Percentiles rank a stretch among this genome's conserved stretches.
phyloP scores from a whole-genome alignment of 2,888 invertebrate genomes.

The Schrankia costaestrigalis region DNA sequence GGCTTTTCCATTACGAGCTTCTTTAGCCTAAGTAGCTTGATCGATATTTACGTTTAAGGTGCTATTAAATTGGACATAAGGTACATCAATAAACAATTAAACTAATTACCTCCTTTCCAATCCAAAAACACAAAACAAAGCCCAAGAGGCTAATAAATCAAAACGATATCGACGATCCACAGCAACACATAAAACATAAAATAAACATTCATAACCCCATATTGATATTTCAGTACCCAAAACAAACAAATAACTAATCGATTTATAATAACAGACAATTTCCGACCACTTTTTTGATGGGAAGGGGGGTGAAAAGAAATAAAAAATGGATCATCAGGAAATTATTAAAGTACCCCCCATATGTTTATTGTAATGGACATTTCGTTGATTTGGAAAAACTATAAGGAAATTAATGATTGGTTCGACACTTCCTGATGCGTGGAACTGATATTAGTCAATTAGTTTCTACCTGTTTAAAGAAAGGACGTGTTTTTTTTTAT shows the following conservation, averaged over 20 bases:
- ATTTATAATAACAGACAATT: slow-evolving; percentile 32
- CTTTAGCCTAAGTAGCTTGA: too few species aligned
- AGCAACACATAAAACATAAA: not conserved
- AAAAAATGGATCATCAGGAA: slow-evolving; percentile 19
- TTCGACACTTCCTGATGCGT: too few species aligned
- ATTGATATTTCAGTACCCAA: slow-evolving; percentile 6
- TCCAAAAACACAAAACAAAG: too few species aligned
- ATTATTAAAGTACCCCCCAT: slow-evolving; percentile 4
- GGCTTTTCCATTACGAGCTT: too few species aligned
- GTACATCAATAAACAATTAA: too few species aligned
- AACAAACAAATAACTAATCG: slow-evolving; percentile 32
- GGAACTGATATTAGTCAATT: too few species aligned
- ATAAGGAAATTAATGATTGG: slow-evolving; percentile 10
- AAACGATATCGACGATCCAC: not conserved
- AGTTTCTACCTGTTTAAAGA: too few species aligned
- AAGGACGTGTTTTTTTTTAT: too few species aligned
- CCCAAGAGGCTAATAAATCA: not conserved
- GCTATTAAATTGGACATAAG: too few species aligned
- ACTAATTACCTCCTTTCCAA: too few species aligned
- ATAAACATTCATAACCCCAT: slow-evolving; percentile 2
- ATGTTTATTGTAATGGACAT: slow-evolving; percentile 20
- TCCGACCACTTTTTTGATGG: slow-evolving; percentile 11
- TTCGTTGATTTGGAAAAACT: slow-evolving; percentile 17
- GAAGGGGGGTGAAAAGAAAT: slow-evolving; percentile 9
- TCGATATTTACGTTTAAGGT: too few species aligned